Base-by-base conservation (phyloP, 2,888 invertebrate species). In the Diarsia brunnea region DNA sequence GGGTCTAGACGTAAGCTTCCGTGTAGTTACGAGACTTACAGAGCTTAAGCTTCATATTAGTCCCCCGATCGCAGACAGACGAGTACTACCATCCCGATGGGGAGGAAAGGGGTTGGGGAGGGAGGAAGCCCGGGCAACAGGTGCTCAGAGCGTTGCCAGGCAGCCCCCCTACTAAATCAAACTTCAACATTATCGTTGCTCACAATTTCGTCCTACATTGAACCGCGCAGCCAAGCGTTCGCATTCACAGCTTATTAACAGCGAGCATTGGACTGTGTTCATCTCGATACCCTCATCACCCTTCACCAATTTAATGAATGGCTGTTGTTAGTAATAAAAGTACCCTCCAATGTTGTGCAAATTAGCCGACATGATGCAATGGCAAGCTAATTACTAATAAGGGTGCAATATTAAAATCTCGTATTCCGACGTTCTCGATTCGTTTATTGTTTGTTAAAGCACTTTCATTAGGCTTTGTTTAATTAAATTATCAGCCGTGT, bases 41-140 rank as follows among this genome's bases (percentile, higher is more conserved):
- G 87, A 90, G 85, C 87, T 88, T 91, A 89, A 90, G 88, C 87
- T 85, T 75, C 89, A 89, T 90, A 92, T 91, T 92, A 92, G 90
- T 88, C 84, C 85, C 87, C 85, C 78, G 73, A 80, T 88, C 85
- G 81, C 77, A 86, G 85, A 86, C 86, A 86, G 85, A 87, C 87
- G 80, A 75, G 84, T 78, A 84, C 79, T 69, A 77, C 69, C 79
- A 78, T 86, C 84, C 81, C 85, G n/a, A 73, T 84, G 31, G 84
- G 66, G 61, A 24, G 27, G 38, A 27, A 65, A 51, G 66, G 76
- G 58, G 67, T 43, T 70, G 77, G n/a, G 84, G 69, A 78, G 79
- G 85, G 73, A 67, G 67, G 61, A 65, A 53, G 64, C 84, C 87
- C 73, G 84, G 91, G 92, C 93, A 93, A 93, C 93, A 93, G 93